Evolutionary conservation across 2,113 vertebrate genomes (phyloP).

Genomic region (Rhizomys pruinosus): DNA sequence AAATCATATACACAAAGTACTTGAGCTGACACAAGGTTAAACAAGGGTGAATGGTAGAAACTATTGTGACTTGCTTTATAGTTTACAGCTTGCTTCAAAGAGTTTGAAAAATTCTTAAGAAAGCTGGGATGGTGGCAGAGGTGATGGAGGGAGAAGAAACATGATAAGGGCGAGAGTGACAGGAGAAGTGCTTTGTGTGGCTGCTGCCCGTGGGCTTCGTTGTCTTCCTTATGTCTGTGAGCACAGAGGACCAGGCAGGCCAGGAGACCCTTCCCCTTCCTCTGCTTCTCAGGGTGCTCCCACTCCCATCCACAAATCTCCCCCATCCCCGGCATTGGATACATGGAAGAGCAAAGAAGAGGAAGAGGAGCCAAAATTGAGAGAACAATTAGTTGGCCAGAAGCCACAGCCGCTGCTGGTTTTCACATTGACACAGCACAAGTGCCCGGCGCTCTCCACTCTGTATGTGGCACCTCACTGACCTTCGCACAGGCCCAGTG

Average conservation of each 20-base stretch:
- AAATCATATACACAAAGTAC: not conserved
- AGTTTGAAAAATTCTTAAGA: not conserved
- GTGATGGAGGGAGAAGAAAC: not conserved
- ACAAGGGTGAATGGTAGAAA: not conserved
- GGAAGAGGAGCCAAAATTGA: not conserved
- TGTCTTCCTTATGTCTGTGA: too few relatives aligned
- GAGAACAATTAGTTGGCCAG: not conserved
- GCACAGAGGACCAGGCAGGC: not conserved
- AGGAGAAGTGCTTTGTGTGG: not conserved
- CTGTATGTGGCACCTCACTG: fast-evolving
- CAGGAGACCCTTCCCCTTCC: not conserved
- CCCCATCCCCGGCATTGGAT: not conserved
- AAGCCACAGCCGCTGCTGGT: not conserved
- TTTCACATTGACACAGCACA: fast-evolving
- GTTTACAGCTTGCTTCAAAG: not conserved
- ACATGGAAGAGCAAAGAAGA: not conserved
- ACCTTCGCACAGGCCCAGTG: fast-evolving
- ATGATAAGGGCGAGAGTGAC: not conserved
- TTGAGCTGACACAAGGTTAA: not conserved
- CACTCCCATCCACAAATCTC: not conserved
- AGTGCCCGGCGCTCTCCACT: fast-evolving
- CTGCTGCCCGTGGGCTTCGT: too few relatives aligned
- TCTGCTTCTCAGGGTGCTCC: not conserved
- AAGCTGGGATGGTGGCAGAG: not conserved
- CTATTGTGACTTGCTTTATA: not conserved